phyloP scores from a whole-genome alignment of 1,140 invertebrate genomes.

The Sinella curviseta region DNA sequence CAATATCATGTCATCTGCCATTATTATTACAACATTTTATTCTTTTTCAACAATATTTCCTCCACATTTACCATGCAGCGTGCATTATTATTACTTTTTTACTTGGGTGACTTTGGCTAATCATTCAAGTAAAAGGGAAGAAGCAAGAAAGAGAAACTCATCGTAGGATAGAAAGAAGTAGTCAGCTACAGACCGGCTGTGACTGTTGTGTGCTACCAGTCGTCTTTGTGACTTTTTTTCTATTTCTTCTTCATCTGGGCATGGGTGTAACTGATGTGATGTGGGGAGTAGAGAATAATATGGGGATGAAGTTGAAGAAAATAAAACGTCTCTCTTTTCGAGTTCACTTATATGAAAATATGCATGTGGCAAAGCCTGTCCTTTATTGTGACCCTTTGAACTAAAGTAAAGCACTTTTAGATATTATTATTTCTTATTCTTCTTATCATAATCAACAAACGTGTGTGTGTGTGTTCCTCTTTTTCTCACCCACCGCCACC shows the following conservation, averaged over 20 bases:
- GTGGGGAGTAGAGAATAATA: not conserved
- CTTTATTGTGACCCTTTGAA: slow-evolving; percentile 21
- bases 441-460: not conserved
- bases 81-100: not conserved
- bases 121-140: slow-evolving; percentile 2
- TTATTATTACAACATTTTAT: not conserved
- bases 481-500: too few relatives aligned
- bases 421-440: not conserved
- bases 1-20: not conserved
- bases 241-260: slow-evolving; percentile 6
- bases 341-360: too few relatives aligned
- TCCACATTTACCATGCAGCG: not conserved
- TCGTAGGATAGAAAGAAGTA: not conserved
- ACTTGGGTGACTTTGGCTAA: not conserved
- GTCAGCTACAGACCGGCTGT: slow-evolving; percentile 1
- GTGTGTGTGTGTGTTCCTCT: too few relatives aligned
- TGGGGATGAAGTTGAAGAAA: too few relatives aligned
- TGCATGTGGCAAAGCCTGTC: not conserved
- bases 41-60: not conserved
- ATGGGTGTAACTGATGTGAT: not conserved
- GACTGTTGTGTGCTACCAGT: not conserved
- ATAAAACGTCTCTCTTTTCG: too few relatives aligned
- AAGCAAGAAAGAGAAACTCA: not conserved
- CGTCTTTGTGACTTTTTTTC: not conserved
- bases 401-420: not conserved